These are phyloP conservation scores for Eurois occulta DNA, from an alignment of 2,888 invertebrate species.

Conservation along the genomic window DNA sequence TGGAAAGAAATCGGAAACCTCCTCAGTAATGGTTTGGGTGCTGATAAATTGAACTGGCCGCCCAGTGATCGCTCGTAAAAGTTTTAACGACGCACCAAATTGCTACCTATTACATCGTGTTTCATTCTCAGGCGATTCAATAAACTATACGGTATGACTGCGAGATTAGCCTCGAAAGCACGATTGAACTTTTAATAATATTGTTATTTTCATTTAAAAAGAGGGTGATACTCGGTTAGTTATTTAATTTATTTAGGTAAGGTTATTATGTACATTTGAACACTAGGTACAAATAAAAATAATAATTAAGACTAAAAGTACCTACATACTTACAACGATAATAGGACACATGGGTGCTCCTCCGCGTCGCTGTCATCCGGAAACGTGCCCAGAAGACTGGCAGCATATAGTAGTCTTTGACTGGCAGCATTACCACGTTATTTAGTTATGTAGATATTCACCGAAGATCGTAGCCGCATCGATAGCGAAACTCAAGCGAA, in stretches of 20 bases:
- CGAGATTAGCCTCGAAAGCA: constrained; percentile 22
- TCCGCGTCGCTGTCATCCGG: too few species aligned
- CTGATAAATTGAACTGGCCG: constrained; percentile 76
- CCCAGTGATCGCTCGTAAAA: constrained; percentile 77
- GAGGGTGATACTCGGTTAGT: background rate
- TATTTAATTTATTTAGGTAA: background rate
- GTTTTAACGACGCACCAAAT: constrained; percentile 80
- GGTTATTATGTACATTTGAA: too few species aligned
- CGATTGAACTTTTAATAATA: background rate
- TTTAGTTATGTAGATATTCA: background rate
- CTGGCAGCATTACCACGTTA: too few species aligned
- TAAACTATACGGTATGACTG: constrained; percentile 48
- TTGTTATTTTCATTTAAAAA: background rate
- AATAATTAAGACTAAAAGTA: too few species aligned
- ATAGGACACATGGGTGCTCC: too few species aligned
- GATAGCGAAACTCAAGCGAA: background rate
- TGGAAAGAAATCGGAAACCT: constrained; percentile 71
- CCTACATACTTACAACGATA: too few species aligned
- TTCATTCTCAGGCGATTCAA: constrained; percentile 65
- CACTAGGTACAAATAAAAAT: too few species aligned
- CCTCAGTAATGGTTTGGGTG: constrained; percentile 74
- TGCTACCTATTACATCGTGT: constrained; percentile 74
- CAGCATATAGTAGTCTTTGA: too few species aligned
- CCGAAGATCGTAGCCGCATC: background rate
- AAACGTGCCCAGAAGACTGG: too few species aligned